Percentiles rank a stretch among this genome's conserved stretches.
Evolutionary conservation across 1,140 invertebrate genomes (phyloP).

Genomic region (Uloborus diversus): DNA sequence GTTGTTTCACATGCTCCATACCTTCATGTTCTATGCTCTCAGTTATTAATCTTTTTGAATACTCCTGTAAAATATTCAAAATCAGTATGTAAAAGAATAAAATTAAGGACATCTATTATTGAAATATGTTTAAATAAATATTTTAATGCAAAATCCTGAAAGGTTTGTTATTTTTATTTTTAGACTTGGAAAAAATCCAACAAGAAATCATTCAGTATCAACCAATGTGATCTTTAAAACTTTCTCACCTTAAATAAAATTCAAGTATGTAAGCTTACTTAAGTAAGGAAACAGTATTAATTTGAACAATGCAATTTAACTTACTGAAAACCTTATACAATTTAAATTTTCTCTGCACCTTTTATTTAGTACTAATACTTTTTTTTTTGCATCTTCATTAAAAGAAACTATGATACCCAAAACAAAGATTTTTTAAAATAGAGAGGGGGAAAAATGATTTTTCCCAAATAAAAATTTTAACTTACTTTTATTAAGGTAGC

Average conservation of each 20-base stretch:
- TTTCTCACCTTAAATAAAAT: no score
- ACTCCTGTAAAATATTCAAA: conserved; percentile 71
- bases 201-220: background rate
- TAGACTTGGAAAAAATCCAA: background rate
- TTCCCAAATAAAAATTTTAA: conserved; percentile 51
- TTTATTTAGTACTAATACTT: no score
- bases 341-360: no score
- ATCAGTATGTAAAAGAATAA: conserved; percentile 54
- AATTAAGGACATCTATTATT: background rate
- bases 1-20: conserved; percentile 80
- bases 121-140: background rate
- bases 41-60: conserved; percentile 75
- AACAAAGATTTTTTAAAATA: no score
- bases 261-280: no score
- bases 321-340: no score
- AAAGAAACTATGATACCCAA: no score
- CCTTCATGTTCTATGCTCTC: conserved; percentile 71
- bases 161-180: background rate
- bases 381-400: no score
- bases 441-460: no score
- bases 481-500: conserved; percentile 78
- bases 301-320: no score
- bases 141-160: background rate
- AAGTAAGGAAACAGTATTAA: no score
- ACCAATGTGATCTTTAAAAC: no score